Evolutionary conservation across 2,113 vertebrate genomes (phyloP).

Genomic region (Telmatochromis sp.): DNA sequence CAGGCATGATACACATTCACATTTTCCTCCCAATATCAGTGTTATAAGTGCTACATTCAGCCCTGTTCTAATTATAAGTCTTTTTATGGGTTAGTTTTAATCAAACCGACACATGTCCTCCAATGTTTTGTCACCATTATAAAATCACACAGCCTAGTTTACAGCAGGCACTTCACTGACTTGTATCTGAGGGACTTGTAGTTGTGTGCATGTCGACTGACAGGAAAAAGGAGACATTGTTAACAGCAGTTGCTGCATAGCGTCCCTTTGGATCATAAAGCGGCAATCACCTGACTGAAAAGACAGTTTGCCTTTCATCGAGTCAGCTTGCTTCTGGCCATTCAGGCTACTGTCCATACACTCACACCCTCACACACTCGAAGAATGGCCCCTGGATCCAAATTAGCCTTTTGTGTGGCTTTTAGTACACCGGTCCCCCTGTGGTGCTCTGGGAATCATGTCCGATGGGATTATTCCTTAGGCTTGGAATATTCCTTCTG

Average conservation of each 20-base stretch:
- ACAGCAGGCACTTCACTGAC: not conserved
- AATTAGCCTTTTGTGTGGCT: constrained; percentile 52
- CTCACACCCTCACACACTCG: not conserved
- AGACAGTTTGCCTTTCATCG: not conserved
- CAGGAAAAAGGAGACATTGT: not conserved
- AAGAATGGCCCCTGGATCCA: constrained; percentile 31
- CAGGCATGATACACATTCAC: not conserved
- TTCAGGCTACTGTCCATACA: not conserved
- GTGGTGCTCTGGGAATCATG: constrained; percentile 43
- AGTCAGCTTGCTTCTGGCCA: not conserved
- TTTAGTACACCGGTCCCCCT: constrained; percentile 54
- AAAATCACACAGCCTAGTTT: not conserved
- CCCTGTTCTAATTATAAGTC: not conserved
- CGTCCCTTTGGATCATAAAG: constrained; percentile 24
- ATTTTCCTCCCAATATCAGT: not conserved
- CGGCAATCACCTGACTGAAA: constrained; percentile 3
- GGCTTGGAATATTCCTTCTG: constrained; percentile 51
- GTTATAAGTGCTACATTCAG: not conserved
- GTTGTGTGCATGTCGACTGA: not conserved
- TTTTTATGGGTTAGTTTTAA: not conserved
- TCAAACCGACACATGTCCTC: not conserved
- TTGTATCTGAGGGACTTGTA: not conserved
- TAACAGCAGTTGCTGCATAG: not conserved
- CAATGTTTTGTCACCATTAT: not conserved
- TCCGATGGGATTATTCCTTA: constrained; percentile 50